Conservation (phyloP, 2,113 vertebrate genomes). For the Mormoops blainvillei region DNA sequence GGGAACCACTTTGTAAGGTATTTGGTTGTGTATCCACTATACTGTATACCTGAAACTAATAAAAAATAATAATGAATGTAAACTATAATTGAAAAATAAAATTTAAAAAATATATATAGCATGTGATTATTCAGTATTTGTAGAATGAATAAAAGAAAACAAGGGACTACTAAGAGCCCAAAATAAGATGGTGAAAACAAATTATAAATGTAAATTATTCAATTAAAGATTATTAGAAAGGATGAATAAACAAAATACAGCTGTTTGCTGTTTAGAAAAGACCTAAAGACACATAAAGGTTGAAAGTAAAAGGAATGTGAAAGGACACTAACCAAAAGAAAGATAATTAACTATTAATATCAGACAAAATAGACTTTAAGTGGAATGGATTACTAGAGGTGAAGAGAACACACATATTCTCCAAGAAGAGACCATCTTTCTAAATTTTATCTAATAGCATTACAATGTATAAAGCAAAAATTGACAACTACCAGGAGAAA, state of each 20-base stretch:
- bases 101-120: not conserved
- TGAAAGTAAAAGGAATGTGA: not conserved
- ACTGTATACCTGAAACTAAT: not conserved
- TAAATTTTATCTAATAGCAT: not conserved
- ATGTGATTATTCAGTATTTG: not conserved
- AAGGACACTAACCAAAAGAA: constrained; percentile 8
- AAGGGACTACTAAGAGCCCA: not conserved
- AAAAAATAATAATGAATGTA: not conserved
- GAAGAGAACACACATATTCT: not conserved
- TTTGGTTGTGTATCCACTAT: not conserved
- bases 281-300: not conserved
- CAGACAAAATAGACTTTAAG: not conserved
- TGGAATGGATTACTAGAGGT: not conserved
- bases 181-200: not conserved
- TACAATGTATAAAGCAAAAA: not conserved
- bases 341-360: not conserved
- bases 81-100: not conserved
- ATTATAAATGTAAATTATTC: not conserved
- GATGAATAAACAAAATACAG: not conserved
- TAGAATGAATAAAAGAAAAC: not conserved
- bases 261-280: not conserved
- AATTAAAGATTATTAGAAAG: not conserved
- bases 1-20: not conserved
- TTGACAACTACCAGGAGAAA: not conserved
- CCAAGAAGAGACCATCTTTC: not conserved